These are phyloP conservation scores for Rhagoletis pomonella DNA, from an alignment of 1,140 invertebrate species.

Conservation along the genomic window DNA sequence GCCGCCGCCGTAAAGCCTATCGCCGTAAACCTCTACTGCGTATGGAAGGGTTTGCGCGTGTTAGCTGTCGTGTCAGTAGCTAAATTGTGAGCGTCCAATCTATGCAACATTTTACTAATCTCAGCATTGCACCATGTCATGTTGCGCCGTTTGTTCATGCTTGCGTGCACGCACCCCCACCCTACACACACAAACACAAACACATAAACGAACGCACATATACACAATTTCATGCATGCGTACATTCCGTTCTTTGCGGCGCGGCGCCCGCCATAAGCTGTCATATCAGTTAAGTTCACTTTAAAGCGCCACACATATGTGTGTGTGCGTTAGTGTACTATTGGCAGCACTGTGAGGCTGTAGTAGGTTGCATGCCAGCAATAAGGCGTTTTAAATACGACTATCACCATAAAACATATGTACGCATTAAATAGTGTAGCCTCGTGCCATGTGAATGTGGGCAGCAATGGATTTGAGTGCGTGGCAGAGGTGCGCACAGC, in stretches of 20 bases:
- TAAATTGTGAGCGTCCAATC: constrained; percentile 37
- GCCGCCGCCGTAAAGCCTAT: too few relatives aligned
- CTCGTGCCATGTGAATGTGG: not conserved
- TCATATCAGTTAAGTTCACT: constrained; percentile 14
- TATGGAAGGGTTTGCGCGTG: not conserved
- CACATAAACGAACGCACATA: not conserved
- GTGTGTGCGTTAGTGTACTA: not conserved
- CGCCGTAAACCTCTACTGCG: not conserved
- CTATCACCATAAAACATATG: constrained; percentile 10
- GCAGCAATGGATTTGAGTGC: not conserved
- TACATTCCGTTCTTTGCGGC: not conserved
- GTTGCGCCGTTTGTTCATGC: not conserved
- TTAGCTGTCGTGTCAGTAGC: constrained; percentile 26
- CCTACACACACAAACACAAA: not conserved
- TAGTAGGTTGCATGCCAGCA: constrained; percentile 36
- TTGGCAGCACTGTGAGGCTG: not conserved
- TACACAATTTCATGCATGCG: not conserved
- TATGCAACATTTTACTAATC: constrained; percentile 27
- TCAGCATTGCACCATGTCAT: not conserved
- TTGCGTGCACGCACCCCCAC: constrained; percentile 30
- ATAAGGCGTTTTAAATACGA: constrained; percentile 42
- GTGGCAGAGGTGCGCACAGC: constrained; percentile 20
- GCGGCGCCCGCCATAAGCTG: not conserved
- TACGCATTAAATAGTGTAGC: constrained; percentile 14
- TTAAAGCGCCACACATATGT: not conserved